Base-by-base conservation (phyloP, 2,888 invertebrate genomes). In the Drosophila tripunctata region DNA sequence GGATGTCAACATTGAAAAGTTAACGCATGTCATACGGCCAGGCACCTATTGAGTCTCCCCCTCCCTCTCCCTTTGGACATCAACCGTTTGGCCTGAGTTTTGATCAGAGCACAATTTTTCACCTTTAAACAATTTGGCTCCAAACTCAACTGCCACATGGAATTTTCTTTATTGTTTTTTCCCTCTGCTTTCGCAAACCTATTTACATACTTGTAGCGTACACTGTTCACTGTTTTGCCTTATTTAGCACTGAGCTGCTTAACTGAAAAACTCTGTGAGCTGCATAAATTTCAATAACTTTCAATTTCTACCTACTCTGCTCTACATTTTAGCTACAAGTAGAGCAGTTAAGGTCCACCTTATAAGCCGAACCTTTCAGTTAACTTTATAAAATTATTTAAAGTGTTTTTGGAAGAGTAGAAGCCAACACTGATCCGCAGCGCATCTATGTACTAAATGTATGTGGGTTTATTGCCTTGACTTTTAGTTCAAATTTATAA, bases 51-150 rank as follows among this genome's bases (percentile, higher is more conserved):
- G 6, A 27, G 27, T 7, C 50, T 12, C 10, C 19, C 10, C 30
- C 4, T 27, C 41, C 12, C 21, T 33, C n/a, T n/a, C n/a, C n/a
- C n/a, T n/a, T n/a, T n/a, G 17, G 21, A n/a, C 30, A 44, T 15
- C 55, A 30, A 47, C 14, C 52, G 40, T 14, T 60, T 64, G 58
- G 38, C 40, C 33, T 60, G 55, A 45, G 63, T 73, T 73, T 66
- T 62, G 70, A 76, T 76, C 76, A 76, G 52, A 76, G 52, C 12
- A 64, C 73, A 67, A 64, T 75, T 77, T 75, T 72, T 76, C 62
- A 77, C 77, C 82, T 76, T 76, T 76, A 76, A 82, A 66, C 66
- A 79, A 74, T 70, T 79, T 71, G 41, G 56, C 44, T 31, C 35
- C 27, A 33, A 33, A 27, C 45, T 52, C 30, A 30, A 68, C 24